phyloP scores from a whole-genome alignment of 2,888 invertebrate species.

The Monochamus alternatus region DNA sequence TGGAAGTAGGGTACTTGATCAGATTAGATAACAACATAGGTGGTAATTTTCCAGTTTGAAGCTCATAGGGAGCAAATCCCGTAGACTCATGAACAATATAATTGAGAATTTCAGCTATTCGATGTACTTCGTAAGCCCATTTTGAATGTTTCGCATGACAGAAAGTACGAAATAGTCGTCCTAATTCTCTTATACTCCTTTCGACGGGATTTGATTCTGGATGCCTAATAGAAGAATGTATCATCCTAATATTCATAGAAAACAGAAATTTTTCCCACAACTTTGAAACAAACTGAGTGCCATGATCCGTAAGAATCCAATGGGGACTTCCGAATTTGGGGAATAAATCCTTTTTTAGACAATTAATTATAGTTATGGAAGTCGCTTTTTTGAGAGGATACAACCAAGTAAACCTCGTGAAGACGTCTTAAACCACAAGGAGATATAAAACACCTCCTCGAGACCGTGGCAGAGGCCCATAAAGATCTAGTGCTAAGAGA shows the following conservation, averaged over 20 bases:
- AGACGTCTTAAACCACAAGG: too few species aligned
- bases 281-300: constrained; percentile 51
- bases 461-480: too few species aligned
- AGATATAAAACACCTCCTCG: too few species aligned
- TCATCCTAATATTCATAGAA: not conserved
- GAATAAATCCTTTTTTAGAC: too few species aligned
- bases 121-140: constrained; percentile 28
- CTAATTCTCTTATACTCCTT: constrained; percentile 23
- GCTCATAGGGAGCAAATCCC: constrained; percentile 18
- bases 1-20: too few species aligned
- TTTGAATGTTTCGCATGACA: constrained; percentile 32
- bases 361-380: too few species aligned
- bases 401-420: too few species aligned
- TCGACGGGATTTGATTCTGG: constrained; percentile 32
- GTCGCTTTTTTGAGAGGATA: too few species aligned
- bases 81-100: constrained; percentile 35
- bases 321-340: too few species aligned
- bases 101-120: constrained; percentile 19
- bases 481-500: too few species aligned
- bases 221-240: constrained; percentile 32
- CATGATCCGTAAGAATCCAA: constrained; percentile 40
- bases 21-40: too few species aligned
- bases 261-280: constrained; percentile 42
- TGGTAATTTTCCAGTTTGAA: constrained; percentile 11
- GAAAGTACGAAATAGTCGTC: not conserved